phyloP scores from a whole-genome alignment of 1,140 invertebrate genomes.

The Atta cephalotes region DNA sequence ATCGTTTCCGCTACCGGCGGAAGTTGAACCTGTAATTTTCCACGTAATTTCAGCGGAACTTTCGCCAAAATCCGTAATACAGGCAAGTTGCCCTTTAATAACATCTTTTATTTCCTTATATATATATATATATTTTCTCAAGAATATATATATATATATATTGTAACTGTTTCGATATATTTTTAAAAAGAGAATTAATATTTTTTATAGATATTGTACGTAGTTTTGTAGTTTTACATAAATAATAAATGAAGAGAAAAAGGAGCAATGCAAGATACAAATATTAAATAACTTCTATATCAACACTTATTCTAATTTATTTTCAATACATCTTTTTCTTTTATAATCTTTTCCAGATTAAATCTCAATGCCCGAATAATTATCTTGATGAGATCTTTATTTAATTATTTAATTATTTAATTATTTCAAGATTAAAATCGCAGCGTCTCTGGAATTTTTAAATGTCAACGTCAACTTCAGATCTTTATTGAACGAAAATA shows the following conservation, averaged over 20 bases:
- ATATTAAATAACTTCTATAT: not conserved
- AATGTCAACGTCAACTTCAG: not conserved
- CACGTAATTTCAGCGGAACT: constrained; percentile 78
- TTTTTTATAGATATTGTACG: not conserved
- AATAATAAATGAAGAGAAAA: constrained; percentile 9
- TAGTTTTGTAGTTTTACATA: not conserved
- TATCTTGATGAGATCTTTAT: not conserved
- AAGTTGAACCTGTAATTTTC: constrained; percentile 81
- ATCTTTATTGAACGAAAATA: not conserved
- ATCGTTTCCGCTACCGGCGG: constrained; percentile 80
- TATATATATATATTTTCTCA: not conserved
- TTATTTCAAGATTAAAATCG: constrained; percentile 2
- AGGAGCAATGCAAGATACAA: not conserved
- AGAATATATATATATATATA: not conserved
- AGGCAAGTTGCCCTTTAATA: constrained; percentile 40
- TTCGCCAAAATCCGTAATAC: constrained; percentile 75
- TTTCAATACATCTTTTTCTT: not conserved
- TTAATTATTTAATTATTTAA: not conserved
- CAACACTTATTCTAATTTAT: not conserved
- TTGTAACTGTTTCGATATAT: not conserved
- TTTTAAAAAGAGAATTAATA: not conserved
- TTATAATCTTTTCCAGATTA: not conserved
- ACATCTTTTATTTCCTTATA: not conserved
- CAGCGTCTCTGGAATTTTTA: not conserved
- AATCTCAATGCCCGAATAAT: not conserved